Evolutionary conservation across 2,888 invertebrate genomes (phyloP).

Genomic region (Leptinotarsa rubiginosa): DNA sequence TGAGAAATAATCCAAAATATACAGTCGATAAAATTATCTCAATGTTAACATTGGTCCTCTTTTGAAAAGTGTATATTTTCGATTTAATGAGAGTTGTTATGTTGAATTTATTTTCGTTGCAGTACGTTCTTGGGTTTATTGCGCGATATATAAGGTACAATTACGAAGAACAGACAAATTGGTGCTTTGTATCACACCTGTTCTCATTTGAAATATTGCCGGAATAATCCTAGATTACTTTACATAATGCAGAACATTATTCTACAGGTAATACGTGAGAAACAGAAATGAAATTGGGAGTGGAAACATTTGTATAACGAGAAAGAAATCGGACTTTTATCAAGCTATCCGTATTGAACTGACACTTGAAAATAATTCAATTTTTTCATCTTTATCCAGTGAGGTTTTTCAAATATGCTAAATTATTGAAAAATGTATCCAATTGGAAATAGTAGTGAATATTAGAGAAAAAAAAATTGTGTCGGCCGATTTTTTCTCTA

Average conservation of each 20-base stretch:
- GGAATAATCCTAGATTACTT: background rate
- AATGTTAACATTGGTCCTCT: too few species aligned
- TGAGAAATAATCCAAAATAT: too few species aligned
- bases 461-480: too few species aligned
- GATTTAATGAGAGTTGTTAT: background rate
- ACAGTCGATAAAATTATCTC: too few species aligned
- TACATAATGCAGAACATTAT: background rate
- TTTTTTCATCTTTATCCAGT: too few species aligned
- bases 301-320: background rate
- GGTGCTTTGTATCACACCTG: slow-evolving; percentile 4
- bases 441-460: too few species aligned
- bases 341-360: too few species aligned
- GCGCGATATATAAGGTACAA: background rate
- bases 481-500: too few species aligned
- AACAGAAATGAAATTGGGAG: background rate
- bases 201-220: background rate
- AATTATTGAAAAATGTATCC: too few species aligned
- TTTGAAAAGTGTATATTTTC: background rate
- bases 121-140: background rate
- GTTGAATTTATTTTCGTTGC: background rate
- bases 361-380: too few species aligned
- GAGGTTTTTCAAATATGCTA: too few species aligned
- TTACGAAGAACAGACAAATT: slow-evolving; percentile 3
- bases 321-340: too few species aligned
- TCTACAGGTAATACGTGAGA: background rate